Conservation (phyloP, 2,888 invertebrate genomes). For the Cosmorhoe ocellata region DNA sequence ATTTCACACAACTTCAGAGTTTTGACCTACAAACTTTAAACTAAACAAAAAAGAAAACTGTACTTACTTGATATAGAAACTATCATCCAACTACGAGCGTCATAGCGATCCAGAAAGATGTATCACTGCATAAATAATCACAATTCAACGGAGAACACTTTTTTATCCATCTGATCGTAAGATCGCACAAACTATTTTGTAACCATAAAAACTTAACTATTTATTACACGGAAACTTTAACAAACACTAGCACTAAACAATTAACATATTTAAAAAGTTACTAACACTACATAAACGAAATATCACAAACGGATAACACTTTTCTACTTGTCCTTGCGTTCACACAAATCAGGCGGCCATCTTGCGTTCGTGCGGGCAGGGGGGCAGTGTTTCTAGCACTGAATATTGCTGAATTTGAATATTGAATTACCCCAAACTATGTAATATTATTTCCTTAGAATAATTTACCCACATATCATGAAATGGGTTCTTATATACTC, state of each 20-base stretch:
- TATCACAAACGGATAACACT: conserved; percentile 74
- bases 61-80: conserved; percentile 70
- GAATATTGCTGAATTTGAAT: too few relatives aligned
- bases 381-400: conserved; percentile 55
- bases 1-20: conserved; percentile 45
- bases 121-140: conserved; percentile 80
- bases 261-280: conserved; percentile 60
- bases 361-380: conserved; percentile 73
- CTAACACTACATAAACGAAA: conserved; percentile 67
- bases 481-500: too few relatives aligned
- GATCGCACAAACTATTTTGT: conserved; percentile 72
- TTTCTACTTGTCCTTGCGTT: conserved; percentile 78
- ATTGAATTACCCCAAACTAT: conserved; percentile 25
- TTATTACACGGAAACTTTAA: conserved; percentile 69
- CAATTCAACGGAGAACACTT: conserved; percentile 79
- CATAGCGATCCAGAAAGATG: conserved; percentile 71
- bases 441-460: too few relatives aligned
- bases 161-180: conserved; percentile 65
- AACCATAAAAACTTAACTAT: conserved; percentile 73
- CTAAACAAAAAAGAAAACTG: conserved; percentile 38
- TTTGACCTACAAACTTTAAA: conserved; percentile 34
- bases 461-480: too few relatives aligned
- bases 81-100: conserved; percentile 78
- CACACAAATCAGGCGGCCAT: conserved; percentile 80
- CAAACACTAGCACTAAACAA: conserved; percentile 65